Conservation (phyloP, 2,888 invertebrate genomes). For the Agrochola lota region DNA sequence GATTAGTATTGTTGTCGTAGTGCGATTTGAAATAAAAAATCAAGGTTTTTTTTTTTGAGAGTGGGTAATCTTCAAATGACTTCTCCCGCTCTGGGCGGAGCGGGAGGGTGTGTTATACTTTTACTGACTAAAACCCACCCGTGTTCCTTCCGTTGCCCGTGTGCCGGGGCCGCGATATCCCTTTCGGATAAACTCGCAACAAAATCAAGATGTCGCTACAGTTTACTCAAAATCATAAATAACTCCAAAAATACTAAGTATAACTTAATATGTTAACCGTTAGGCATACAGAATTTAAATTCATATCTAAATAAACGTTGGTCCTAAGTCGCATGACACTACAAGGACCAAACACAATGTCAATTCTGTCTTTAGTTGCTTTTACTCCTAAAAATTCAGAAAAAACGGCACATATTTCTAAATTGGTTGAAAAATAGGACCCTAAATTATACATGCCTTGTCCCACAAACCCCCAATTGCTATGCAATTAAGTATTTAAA, state of each 20-base stretch:
- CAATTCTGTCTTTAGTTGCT: background rate
- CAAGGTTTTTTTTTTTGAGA: too few species aligned
- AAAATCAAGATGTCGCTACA: too few species aligned
- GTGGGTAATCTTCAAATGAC: too few species aligned
- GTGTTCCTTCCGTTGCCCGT: too few species aligned
- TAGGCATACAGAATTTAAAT: background rate
- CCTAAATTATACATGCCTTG: constrained; percentile 5
- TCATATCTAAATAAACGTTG: background rate
- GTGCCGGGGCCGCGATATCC: too few species aligned
- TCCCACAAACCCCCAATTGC: constrained; percentile 17
- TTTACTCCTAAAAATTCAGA: background rate
- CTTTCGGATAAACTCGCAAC: too few species aligned
- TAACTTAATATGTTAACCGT: background rate
- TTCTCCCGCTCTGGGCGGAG: too few species aligned
- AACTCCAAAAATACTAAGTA: background rate
- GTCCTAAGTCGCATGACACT: background rate
- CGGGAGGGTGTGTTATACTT: too few species aligned
- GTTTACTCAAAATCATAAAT: too few species aligned
- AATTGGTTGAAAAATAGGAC: background rate
- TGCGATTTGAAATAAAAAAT: background rate
- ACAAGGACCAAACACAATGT: background rate
- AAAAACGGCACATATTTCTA: background rate
- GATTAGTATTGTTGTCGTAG: background rate
- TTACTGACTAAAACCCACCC: too few species aligned
- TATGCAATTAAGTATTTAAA: constrained; percentile 56